These are phyloP conservation scores for Acanthiza pusilla DNA, from an alignment of 2,797 vertebrate species.

Conservation along the genomic window DNA sequence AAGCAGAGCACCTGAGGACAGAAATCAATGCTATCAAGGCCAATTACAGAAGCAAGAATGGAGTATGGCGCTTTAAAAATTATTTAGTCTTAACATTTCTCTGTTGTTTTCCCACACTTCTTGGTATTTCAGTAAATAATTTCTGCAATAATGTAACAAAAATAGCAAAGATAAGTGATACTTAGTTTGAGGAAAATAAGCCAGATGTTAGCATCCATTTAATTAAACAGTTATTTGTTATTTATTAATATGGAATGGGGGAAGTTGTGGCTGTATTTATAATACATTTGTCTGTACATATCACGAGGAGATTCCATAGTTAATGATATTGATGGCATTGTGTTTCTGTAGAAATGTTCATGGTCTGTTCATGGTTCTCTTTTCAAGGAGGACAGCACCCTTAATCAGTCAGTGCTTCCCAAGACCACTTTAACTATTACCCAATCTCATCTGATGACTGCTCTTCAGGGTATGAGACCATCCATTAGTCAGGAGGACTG, in stretches of 20 bases:
- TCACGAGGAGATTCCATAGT: not conserved
- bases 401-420: conserved; percentile 60
- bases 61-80: conserved; percentile 63
- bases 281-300: not conserved
- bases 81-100: not conserved
- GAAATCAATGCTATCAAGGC: conserved; percentile 81
- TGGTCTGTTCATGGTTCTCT: not conserved
- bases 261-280: not conserved
- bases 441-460: conserved; percentile 81
- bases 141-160: not conserved
- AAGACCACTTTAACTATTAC: conserved; percentile 75
- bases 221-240: not conserved
- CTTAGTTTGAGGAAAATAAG: not conserved
- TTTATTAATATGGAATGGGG: not conserved
- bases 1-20: conserved; percentile 78
- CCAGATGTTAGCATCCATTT: not conserved
- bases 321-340: not conserved
- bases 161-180: not conserved
- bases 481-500: conserved; percentile 88
- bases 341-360: not conserved
- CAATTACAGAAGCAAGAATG: conserved; percentile 77
- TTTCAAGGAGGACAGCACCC: conserved; percentile 75
- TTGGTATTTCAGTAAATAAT: not conserved
- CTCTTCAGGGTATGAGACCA: conserved; percentile 81
- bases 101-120: not conserved